Evolutionary conservation across 2,797 vertebrate species (phyloP).

Genomic region (Pachyuromys duprasi): DNA sequence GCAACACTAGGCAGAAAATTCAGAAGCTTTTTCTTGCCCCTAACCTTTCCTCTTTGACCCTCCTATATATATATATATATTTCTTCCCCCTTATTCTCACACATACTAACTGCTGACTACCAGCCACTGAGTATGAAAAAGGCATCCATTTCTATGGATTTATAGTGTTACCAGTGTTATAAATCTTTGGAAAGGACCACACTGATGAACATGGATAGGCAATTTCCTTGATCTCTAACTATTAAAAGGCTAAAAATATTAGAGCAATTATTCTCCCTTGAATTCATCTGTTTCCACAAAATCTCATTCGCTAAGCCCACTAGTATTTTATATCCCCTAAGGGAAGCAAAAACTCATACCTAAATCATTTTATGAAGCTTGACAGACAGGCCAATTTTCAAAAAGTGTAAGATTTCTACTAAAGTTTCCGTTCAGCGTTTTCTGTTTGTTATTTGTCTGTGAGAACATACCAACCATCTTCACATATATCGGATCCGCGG

Average conservation of each 20-base stretch:
- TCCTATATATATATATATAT: too few species aligned
- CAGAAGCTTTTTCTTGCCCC: neutral
- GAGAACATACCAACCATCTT: slow-evolving; percentile 68
- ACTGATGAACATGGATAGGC: slow-evolving; percentile 42
- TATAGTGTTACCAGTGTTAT: neutral
- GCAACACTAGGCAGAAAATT: neutral
- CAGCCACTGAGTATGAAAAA: neutral
- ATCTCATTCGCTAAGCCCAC: slow-evolving; percentile 70
- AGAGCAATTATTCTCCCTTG: slow-evolving; percentile 64
- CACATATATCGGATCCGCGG: slow-evolving; percentile 55
- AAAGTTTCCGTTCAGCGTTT: slow-evolving; percentile 70
- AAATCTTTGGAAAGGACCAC: slow-evolving; percentile 32
- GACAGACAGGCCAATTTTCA: slow-evolving; percentile 80
- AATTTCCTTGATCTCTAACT: slow-evolving; percentile 67
- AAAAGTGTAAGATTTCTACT: slow-evolving; percentile 69
- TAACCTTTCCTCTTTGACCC: neutral
- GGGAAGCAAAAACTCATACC: slow-evolving; percentile 68
- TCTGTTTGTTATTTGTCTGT: slow-evolving; percentile 61
- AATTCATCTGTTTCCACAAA: slow-evolving; percentile 74
- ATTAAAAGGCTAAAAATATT: slow-evolving; percentile 67
- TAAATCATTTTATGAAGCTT: slow-evolving; percentile 71
- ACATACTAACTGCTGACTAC: neutral
- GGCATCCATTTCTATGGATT: neutral
- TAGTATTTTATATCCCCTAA: slow-evolving; percentile 54
- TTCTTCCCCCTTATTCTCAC: neutral